phyloP scores from a whole-genome alignment of 2,888 invertebrate species.

The Yponomeuta malinellus region DNA sequence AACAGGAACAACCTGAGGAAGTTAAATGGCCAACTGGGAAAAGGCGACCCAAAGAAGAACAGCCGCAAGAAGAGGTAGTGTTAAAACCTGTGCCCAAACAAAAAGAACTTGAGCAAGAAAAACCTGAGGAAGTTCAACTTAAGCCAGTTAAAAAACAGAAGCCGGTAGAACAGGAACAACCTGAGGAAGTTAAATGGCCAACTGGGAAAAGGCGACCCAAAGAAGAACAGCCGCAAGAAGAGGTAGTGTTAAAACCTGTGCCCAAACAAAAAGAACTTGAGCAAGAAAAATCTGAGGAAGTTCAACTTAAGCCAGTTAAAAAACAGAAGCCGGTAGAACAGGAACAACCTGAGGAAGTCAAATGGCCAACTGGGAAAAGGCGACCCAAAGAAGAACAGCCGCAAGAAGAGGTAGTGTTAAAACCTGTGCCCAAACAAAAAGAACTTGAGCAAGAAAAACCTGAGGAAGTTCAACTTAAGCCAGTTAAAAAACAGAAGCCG shows the following conservation, averaged over 20 bases:
- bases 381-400: constrained; percentile 48
- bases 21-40: constrained; percentile 32
- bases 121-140: constrained; percentile 31
- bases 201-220: constrained; percentile 27
- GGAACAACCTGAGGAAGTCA: constrained; percentile 36
- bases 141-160: constrained; percentile 39
- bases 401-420: constrained; percentile 38
- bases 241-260: constrained; percentile 39
- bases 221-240: constrained; percentile 35
- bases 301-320: constrained; percentile 22
- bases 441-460: constrained; percentile 29
- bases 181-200: constrained; percentile 40
- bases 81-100: constrained; percentile 46
- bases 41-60: constrained; percentile 35
- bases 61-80: constrained; percentile 37
- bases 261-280: constrained; percentile 30
- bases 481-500: constrained; percentile 35
- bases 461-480: constrained; percentile 31
- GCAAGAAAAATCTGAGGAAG: constrained; percentile 47
- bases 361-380: constrained; percentile 38
- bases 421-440: constrained; percentile 30
- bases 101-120: constrained; percentile 38
- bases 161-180: constrained; percentile 37
- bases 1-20: constrained; percentile 33
- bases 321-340: constrained; percentile 32